Evolutionary conservation across 2,888 invertebrate species (phyloP), one percentile per base, ranked within the genome.

Genomic region (Campopleginae sp.): DNA sequence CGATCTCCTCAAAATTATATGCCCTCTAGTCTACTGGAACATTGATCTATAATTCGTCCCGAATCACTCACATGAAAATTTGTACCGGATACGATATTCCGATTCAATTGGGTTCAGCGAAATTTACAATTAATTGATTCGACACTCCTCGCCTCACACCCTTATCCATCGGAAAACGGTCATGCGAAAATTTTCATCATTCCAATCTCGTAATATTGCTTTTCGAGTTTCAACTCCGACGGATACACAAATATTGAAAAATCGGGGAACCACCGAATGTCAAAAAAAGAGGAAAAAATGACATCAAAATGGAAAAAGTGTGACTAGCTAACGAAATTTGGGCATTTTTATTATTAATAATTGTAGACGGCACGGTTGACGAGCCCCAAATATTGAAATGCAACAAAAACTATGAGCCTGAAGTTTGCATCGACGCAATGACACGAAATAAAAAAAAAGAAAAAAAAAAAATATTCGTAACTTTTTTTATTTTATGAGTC

Each of bases 71-170:
- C 3, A 58, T 58, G 23, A 23, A 58, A 23, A 58, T 58, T 58
- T 23, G 54, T 27, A 58, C 23, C 23, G 12, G 54, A 58, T 51
- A 7, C 48, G n/a, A 51, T 7, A 51, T 51, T n/a, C 19, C 2
- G 6, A 51, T 51, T n/a, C 19, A 19, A 51, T 51, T 51, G 48
- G n/a, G n/a, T 51, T n/a, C 19, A 12, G 5, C 19, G n/a, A 51
- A 51, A 51, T 51, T 51, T n/a, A 51, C 19, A n/a, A 19, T 51
- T n/a, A 51, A 51, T 51, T n/a, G 48, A 51, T 51, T 51, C 48
- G 48, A 51, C 46, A 48, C 48, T 51, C n/a, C n/a, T 19, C 48
- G n/a, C n/a, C 12, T 2, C 7, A 19, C n/a, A 51, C 2, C n/a
- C n/a, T 0, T 19, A 51, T 51, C 48, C 19, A 51, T 51, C 48